Conservation (phyloP, 2,888 invertebrate genomes). For the Cataglyphis albicans region DNA sequence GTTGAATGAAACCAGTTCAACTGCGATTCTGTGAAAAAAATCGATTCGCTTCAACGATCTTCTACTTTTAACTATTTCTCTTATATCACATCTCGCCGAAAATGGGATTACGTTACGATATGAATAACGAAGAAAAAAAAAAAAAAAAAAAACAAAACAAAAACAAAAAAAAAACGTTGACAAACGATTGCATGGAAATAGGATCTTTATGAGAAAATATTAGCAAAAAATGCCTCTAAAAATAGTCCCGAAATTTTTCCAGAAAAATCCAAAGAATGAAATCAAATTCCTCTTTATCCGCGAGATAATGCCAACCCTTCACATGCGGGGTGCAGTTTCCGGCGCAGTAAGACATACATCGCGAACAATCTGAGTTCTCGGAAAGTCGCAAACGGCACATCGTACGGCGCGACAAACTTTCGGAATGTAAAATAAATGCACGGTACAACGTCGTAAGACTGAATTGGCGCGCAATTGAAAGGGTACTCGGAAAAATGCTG, state of each 20-base stretch:
- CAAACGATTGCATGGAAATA: not conserved
- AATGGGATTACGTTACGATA: constrained; percentile 33
- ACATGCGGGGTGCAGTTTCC: constrained; percentile 45
- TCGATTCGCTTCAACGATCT: constrained; percentile 22
- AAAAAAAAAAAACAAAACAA: not conserved
- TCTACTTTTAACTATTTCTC: constrained; percentile 29
- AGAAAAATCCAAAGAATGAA: constrained; percentile 47
- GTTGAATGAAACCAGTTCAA: constrained; percentile 53
- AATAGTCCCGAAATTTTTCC: constrained; percentile 32
- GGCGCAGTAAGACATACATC: constrained; percentile 39
- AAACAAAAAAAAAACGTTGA: not conserved
- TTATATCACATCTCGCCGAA: constrained; percentile 23
- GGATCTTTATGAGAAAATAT: constrained; percentile 18
- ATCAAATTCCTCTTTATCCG: constrained; percentile 50
- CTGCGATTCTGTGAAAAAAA: constrained; percentile 24
- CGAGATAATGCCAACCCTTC: constrained; percentile 35
- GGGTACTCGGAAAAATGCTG: constrained; percentile 27
- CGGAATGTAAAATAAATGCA: constrained; percentile 55
- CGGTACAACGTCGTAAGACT: constrained; percentile 39
- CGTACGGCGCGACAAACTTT: constrained; percentile 37
- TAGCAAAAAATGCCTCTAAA: not conserved
- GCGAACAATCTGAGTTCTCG: constrained; percentile 43
- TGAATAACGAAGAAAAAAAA: not conserved
- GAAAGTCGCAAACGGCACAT: constrained; percentile 42
- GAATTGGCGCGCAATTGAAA: constrained; percentile 40